Conservation (phyloP, 2,888 invertebrate genomes). For the Caenorhabditis sinica region DNA sequence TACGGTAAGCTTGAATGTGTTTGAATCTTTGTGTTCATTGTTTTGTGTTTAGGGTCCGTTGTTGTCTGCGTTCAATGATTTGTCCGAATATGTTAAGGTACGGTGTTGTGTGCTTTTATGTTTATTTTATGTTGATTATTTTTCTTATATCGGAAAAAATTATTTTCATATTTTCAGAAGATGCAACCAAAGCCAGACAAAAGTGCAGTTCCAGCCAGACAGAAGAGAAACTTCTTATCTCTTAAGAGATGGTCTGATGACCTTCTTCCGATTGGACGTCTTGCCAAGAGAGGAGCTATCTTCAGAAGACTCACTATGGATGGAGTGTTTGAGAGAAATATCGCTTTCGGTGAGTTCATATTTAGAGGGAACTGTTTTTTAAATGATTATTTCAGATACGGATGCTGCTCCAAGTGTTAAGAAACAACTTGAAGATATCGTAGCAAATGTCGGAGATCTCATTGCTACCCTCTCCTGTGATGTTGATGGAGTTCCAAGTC, state of each 20-base stretch:
- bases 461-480: slow-evolving; percentile 84
- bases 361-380: neutral
- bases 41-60: slow-evolving; percentile 81
- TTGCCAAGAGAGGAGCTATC: slow-evolving; percentile 85
- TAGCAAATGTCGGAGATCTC: slow-evolving; percentile 81
- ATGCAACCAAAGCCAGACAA: slow-evolving; percentile 72
- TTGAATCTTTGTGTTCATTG: neutral
- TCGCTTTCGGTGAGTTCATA: slow-evolving; percentile 84
- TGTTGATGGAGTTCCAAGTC: slow-evolving; percentile 83
- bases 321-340: slow-evolving; percentile 84
- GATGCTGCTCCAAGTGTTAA: slow-evolving; percentile 83
- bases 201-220: slow-evolving; percentile 77
- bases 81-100: slow-evolving; percentile 83
- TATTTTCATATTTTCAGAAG: slow-evolving; percentile 60
- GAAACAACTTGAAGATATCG: slow-evolving; percentile 84
- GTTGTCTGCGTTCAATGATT: slow-evolving; percentile 83
- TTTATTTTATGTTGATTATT: neutral
- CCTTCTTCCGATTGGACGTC: slow-evolving; percentile 84
- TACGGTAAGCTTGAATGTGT: slow-evolving; percentile 83
- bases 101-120: slow-evolving; percentile 4
- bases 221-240: slow-evolving; percentile 78
- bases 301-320: slow-evolving; percentile 84
- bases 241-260: slow-evolving; percentile 80
- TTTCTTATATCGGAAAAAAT: neutral
- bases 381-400: slow-evolving; percentile 67